These are phyloP conservation scores for Aromia moschata DNA, from an alignment of 2,888 invertebrate genomes.

Conservation along the genomic window DNA sequence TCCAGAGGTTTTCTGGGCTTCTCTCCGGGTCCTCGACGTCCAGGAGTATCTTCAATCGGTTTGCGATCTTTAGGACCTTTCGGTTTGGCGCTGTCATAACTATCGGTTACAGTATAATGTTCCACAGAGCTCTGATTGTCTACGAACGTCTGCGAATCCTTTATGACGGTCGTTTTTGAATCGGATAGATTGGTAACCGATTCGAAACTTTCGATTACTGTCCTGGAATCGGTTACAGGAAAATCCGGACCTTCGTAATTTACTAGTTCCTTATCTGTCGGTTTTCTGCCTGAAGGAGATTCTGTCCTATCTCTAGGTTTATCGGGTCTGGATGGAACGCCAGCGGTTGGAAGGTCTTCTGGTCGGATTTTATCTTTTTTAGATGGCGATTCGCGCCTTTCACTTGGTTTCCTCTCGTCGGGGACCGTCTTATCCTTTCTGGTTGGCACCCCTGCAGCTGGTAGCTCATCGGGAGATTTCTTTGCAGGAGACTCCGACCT, in stretches of 20 bases:
- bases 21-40: not conserved
- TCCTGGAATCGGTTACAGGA: conserved; percentile 43
- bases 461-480: conserved; percentile 17
- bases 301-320: conserved; percentile 11
- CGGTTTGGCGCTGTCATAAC: conserved; percentile 31
- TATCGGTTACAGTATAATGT: conserved; percentile 45
- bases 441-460: conserved; percentile 25
- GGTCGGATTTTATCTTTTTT: conserved; percentile 21
- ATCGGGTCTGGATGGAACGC: conserved; percentile 22
- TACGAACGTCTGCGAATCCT: conserved; percentile 50
- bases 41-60: conserved; percentile 15
- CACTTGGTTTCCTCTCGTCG: conserved; percentile 34
- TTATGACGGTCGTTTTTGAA: conserved; percentile 49
- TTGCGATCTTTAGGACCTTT: conserved; percentile 25
- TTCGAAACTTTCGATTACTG: conserved; percentile 47
- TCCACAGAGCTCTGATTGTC: conserved; percentile 51
- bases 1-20: conserved; percentile 2
- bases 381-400: conserved; percentile 10
- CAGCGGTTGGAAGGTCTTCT: conserved; percentile 32
- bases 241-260: conserved; percentile 1
- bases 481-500: conserved; percentile 6
- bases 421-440: conserved; percentile 21
- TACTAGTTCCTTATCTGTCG: not conserved
- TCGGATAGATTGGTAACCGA: conserved; percentile 47
- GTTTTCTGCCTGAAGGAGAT: conserved; percentile 16